Base-by-base conservation (phyloP, 2,113 vertebrate genomes). In the Pitta sordida region DNA sequence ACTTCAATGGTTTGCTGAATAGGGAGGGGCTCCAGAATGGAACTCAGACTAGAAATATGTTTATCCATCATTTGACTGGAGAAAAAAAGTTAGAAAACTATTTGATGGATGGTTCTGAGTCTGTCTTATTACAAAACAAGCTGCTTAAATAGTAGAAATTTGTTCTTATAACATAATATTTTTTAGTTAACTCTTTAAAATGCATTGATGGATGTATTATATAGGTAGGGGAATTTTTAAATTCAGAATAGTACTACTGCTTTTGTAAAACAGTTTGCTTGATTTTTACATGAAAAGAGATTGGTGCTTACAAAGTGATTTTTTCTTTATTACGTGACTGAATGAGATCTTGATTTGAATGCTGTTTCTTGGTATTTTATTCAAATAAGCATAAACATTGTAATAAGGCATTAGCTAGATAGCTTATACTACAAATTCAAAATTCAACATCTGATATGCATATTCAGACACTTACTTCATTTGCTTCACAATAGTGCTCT, bases 401-500 rank as follows among this genome's bases (percentile, higher is more conserved):
- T 59, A 69, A 63, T 63, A 68, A n/a, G 48, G 18, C 49, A 34
- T 80, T 55, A 62, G 21, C 15, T 89, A 62, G 70, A 59, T 32
- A 77, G 75, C 46, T 88, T 69, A 53, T 53, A 44, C 12, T 37
- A 77, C 55, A 64, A 56, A 88, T 64, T 27, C 36, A 27, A 90
- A 58, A 74, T 71, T 77, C 51, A 88, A 67, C 34, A 65, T n/a
- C 43, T 51, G 19, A 23, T 68, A 63, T 64, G 59, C 74, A 88
- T 96, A 90, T 90, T 90, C 37, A 86, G 88, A 11, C 74, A 98
- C 98, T 78, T 97, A 98, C 98, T 98, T 98, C 98, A 98, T 98
- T 97, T 98, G 98, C 83, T 98, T 98, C 83, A 98, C 98, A 48
- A 98, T 98, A 22, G 97, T 98, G 84, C 97, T 98, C 95, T 98